These are phyloP conservation scores for Falco novaeseelandiae DNA, from an alignment of 2,797 vertebrate genomes.

Conservation along the genomic window DNA sequence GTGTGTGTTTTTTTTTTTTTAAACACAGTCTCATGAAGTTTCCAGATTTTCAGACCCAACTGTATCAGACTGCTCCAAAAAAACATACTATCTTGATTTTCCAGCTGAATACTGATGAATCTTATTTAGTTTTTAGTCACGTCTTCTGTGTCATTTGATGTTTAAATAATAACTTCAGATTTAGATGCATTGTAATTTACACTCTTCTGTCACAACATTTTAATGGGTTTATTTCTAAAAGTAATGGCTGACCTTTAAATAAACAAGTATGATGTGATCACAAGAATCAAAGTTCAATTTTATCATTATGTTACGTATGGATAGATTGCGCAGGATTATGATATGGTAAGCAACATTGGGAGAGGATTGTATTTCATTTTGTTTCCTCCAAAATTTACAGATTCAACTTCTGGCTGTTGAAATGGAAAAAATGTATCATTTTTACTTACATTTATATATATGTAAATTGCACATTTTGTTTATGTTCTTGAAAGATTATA, in stretches of 20 bases:
- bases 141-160: background rate
- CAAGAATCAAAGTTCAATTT: slow-evolving; percentile 24
- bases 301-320: background rate
- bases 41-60: background rate
- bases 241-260: slow-evolving; percentile 35
- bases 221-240: slow-evolving; percentile 28
- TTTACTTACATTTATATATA: background rate
- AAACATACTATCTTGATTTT: background rate
- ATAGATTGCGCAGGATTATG: background rate
- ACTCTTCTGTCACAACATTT: background rate
- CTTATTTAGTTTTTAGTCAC: background rate
- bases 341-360: background rate
- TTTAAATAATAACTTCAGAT: slow-evolving; percentile 11
- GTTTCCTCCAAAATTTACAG: background rate
- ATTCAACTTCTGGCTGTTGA: background rate
- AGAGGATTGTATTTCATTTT: background rate
- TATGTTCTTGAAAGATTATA: background rate
- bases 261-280: background rate
- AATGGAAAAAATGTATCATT: background rate
- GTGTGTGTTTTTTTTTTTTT: background rate
- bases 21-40: background rate
- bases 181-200: background rate
- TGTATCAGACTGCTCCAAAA: background rate
- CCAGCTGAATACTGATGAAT: background rate
- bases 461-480: background rate